phyloP scores from a whole-genome alignment of 2,888 invertebrate genomes.

The Poecilobothrus nobilitatus region DNA sequence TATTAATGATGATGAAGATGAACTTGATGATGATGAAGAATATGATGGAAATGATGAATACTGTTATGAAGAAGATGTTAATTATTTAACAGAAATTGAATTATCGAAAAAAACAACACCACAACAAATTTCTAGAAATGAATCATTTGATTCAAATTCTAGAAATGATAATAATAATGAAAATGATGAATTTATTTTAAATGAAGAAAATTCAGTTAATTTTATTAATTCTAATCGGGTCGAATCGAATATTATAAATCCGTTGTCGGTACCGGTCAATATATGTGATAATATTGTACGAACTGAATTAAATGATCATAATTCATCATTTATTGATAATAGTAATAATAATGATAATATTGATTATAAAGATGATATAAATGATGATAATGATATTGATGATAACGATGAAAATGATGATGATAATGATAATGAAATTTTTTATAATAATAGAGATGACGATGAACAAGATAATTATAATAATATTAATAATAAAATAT shows the following conservation, averaged over 20 bases:
- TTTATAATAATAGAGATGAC: neutral
- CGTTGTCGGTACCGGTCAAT: too few species aligned
- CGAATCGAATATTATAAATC: too few species aligned
- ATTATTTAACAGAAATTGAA: neutral
- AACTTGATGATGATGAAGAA: neutral
- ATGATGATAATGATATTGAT: neutral
- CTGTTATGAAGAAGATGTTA: conserved; percentile 22
- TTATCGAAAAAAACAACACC: neutral
- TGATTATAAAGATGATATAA: too few species aligned
- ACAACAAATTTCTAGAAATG: too few species aligned
- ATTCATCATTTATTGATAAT: too few species aligned
- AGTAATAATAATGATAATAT: too few species aligned
- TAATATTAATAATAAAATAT: neutral
- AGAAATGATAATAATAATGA: neutral
- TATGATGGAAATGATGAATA: conserved; percentile 13
- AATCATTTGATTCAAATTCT: neutral
- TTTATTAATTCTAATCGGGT: too few species aligned
- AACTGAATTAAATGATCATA: too few species aligned
- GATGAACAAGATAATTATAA: neutral
- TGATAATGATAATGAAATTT: neutral
- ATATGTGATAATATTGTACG: too few species aligned
- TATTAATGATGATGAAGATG: neutral
- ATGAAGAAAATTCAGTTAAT: too few species aligned
- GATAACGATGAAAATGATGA: neutral
- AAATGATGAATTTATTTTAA: neutral